Evolutionary conservation across 2,888 invertebrate species (phyloP), one percentile per base, ranked within the genome.

Genomic region (Drosophila melanosoma): DNA sequence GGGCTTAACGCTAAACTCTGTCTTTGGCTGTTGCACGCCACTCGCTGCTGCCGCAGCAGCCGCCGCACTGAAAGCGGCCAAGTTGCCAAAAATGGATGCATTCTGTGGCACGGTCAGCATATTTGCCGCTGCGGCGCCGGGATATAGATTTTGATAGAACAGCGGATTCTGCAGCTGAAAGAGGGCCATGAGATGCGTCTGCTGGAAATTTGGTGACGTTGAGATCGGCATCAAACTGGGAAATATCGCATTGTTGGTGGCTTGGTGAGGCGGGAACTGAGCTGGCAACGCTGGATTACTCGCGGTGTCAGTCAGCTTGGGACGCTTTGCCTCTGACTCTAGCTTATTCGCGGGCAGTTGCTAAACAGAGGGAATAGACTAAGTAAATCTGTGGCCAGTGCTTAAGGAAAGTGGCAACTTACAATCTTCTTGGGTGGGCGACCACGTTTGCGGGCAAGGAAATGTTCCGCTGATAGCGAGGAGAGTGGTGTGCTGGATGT

Each of bases 81-180:
- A 74, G 60, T 91, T 91, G 10, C 88, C 84, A 38, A 91, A 74
- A 63, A 89, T 73, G 45, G 78, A 61, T 5, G 76, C 67, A 60
- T 83, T 91, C 40, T 81, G 91, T 2, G 89, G 79, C 70, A 81
- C 67, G 36, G 64, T 33, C 42, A 67, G 66, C 85, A 88, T 75
- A 72, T 88, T 69, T 65, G 74, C 49, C 62, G 81, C 56, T 35
- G 86, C 83, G 3, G 79, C 84, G 10, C 84, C 91, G 0, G 93
- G 92, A 76, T 93, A 93, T 10, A 93, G 86, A 74, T 93, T 92
- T 65, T 93, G 92, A 83, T 92, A 93, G 84, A 92, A 93, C 12
- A 93, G 89, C 36, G 92, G 92, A 74, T 92, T 93, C 72, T 92
- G 92, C 49, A 92, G 68, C 71, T 92, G 92, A 58, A 92, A 92